Conservation (phyloP, 2,888 invertebrate species). For the Anaspis maculata region DNA sequence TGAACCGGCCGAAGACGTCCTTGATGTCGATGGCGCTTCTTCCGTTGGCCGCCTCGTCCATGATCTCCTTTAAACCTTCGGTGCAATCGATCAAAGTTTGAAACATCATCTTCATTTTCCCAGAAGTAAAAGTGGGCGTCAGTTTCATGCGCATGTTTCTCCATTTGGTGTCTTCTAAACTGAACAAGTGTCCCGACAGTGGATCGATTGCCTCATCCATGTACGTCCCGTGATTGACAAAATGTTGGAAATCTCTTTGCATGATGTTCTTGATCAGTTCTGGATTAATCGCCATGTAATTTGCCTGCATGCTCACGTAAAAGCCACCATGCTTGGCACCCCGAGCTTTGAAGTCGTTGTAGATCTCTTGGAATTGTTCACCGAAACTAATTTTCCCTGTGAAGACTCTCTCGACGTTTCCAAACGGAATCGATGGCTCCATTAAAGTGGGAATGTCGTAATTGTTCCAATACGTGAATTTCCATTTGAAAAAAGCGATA, state of each 20-base stretch:
- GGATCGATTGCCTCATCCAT: constrained; percentile 26
- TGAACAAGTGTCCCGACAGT: constrained; percentile 19
- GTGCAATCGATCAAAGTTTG: constrained; percentile 28
- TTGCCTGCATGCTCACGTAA: not conserved
- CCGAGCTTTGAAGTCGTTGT: constrained; percentile 3
- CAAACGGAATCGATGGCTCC: too few species aligned
- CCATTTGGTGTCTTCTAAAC: constrained; percentile 14
- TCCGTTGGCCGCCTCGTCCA: constrained; percentile 18
- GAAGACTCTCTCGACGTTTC: not conserved
- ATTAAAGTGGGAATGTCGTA: too few species aligned
- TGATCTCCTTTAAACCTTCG: constrained; percentile 23
- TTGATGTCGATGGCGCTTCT: constrained; percentile 37
- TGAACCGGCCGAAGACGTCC: constrained; percentile 40
- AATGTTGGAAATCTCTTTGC: constrained; percentile 31
- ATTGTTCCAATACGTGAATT: too few species aligned
- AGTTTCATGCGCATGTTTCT: constrained; percentile 13
- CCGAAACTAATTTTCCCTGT: not conserved
- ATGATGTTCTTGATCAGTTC: constrained; percentile 28
- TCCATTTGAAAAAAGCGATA: too few species aligned
- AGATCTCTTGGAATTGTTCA: constrained; percentile 4
- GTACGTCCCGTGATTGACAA: constrained; percentile 27
- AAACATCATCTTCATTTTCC: constrained; percentile 40
- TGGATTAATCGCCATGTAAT: constrained; percentile 22
- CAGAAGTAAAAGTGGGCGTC: constrained; percentile 27
- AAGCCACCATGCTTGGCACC: constrained; percentile 7